These are phyloP conservation scores for Limnephilus auricula DNA, from an alignment of 2,888 invertebrate genomes.

Conservation along the genomic window DNA sequence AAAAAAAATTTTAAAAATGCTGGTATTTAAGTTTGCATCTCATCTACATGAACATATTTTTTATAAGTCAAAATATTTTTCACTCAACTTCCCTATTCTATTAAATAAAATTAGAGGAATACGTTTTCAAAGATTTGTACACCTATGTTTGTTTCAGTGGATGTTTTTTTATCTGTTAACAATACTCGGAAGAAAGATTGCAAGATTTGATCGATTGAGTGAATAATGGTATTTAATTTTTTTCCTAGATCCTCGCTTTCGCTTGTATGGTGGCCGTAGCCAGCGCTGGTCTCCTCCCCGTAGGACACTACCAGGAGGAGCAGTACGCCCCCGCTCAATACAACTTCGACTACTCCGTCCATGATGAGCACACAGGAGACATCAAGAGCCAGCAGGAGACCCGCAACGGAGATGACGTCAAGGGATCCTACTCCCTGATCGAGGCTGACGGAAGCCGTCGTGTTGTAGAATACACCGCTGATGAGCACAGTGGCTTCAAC, in stretches of 20 bases:
- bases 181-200: too few species aligned
- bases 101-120: too few species aligned
- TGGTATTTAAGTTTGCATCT: too few species aligned
- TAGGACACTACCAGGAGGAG: constrained; percentile 52
- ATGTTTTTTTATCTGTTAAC: too few species aligned
- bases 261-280: constrained; percentile 64
- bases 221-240: not conserved
- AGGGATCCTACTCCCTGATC: constrained; percentile 74
- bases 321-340: constrained; percentile 57
- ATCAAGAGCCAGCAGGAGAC: constrained; percentile 75
- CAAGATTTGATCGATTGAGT: too few species aligned
- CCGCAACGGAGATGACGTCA: constrained; percentile 73
- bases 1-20: too few species aligned
- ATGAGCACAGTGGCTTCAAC: constrained; percentile 68
- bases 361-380: constrained; percentile 71
- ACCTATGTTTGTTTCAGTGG: too few species aligned
- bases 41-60: too few species aligned
- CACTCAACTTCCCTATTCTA: too few species aligned
- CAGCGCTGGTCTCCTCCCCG: constrained; percentile 62
- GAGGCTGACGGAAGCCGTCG: constrained; percentile 73
- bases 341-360: constrained; percentile 63
- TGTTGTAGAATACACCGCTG: constrained; percentile 75
- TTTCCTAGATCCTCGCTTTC: constrained; percentile 61
- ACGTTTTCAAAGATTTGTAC: too few species aligned
- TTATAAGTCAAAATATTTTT: too few species aligned